Percentiles rank a stretch among this genome's conserved stretches.
Conservation (phyloP, 1,140 invertebrate genomes). For the Ptiloglossa arizonensis region DNA sequence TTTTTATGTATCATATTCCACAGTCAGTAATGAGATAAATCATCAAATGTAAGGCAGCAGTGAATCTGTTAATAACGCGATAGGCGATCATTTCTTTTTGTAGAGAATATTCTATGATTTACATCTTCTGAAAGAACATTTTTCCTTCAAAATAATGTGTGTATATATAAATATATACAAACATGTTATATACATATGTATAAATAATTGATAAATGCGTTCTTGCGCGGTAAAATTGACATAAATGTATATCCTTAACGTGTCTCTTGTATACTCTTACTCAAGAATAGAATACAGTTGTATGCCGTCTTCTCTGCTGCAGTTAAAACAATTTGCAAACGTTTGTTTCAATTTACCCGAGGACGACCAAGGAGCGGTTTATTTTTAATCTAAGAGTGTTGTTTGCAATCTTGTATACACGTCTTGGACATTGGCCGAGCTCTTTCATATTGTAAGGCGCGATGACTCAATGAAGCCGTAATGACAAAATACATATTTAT, state of each 20-base stretch:
- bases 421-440: slow-evolving; percentile 44
- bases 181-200: slow-evolving; percentile 77
- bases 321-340: slow-evolving; percentile 30
- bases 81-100: slow-evolving; percentile 49
- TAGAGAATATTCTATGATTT: slow-evolving; percentile 60
- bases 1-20: not conserved
- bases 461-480: slow-evolving; percentile 54
- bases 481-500: slow-evolving; percentile 41
- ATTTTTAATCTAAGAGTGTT: slow-evolving; percentile 37
- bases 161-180: slow-evolving; percentile 69
- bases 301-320: slow-evolving; percentile 46
- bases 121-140: slow-evolving; percentile 4
- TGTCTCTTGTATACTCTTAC: not conserved
- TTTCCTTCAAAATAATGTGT: slow-evolving; percentile 11
- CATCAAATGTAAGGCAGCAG: slow-evolving; percentile 36
- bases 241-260: slow-evolving; percentile 29
- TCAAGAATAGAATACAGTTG: slow-evolving; percentile 29
- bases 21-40: slow-evolving; percentile 1
- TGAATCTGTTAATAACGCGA: slow-evolving; percentile 45
- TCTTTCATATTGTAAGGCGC: slow-evolving; percentile 53
- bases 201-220: slow-evolving; percentile 60
- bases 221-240: slow-evolving; percentile 29
- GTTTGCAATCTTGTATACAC: slow-evolving; percentile 25
- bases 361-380: slow-evolving; percentile 56
- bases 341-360: slow-evolving; percentile 27